Conservation (phyloP, 2,797 vertebrate species). For the Anguilla anguilla region DNA sequence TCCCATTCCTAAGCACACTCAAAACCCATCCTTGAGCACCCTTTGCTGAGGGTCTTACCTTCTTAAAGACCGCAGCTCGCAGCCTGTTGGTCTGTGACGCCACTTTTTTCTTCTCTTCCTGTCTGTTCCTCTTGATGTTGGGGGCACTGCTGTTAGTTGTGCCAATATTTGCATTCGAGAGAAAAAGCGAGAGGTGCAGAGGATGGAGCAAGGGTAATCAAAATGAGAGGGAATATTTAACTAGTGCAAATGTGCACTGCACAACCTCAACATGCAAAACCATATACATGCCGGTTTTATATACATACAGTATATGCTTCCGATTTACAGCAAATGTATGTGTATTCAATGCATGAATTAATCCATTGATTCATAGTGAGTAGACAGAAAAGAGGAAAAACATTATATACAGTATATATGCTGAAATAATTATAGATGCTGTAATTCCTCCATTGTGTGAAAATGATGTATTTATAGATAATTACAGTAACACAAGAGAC, state of each 20-base stretch:
- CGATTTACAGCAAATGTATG: too few relatives aligned
- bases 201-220: neutral
- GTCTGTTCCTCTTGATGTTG: conserved; percentile 80
- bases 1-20: too few relatives aligned
- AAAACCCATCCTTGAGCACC: too few relatives aligned
- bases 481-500: conserved; percentile 24
- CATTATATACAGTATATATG: neutral
- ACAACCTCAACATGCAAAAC: neutral
- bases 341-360: too few relatives aligned
- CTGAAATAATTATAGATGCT: neutral
- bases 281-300: too few relatives aligned
- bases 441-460: neutral
- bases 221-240: conserved; percentile 4
- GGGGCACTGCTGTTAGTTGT: conserved; percentile 77
- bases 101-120: conserved; percentile 79
- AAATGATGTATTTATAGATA: neutral
- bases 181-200: neutral
- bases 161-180: conserved; percentile 37
- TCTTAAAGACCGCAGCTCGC: conserved; percentile 84
- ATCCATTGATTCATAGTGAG: neutral
- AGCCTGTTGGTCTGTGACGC: conserved; percentile 79
- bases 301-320: too few relatives aligned
- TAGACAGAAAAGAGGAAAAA: neutral
- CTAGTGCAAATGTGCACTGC: neutral
- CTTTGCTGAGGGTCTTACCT: conserved; percentile 67